Base-by-base conservation (phyloP, 2,797 vertebrate species). In the Heterohyrax brucei region DNA sequence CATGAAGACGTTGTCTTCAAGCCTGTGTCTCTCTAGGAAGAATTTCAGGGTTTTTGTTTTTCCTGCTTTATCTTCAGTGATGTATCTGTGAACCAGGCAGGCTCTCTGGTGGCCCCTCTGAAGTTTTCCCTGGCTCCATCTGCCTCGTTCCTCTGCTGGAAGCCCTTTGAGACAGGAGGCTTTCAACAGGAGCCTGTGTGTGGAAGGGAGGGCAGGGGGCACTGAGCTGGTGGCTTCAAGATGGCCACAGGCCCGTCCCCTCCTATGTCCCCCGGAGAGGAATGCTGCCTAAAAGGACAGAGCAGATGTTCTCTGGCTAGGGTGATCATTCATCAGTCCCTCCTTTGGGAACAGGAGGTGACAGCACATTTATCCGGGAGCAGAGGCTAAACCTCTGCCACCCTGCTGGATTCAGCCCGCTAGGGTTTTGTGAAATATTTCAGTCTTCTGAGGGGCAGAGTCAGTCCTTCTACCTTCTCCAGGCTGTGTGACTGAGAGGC, bases 301-400 rank as follows among this genome's bases (percentile, higher is more conserved):
- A 92, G 30, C 96, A 97, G 82, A 83, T 95, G 91, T 92, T 79
- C 61, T 89, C 78, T 39, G 78, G 94, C 66, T 28, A 26, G 86
- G 33, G 80, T 3, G 21, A 39, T 86, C 92, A 68, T 48, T 92
- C 92, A 77, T 28, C 79, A 92, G 87, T 28, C n/a, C 7, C 9
- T 87, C 80, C 90, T 56, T 82, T 50, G 91, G 88, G 92, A 59
- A 75, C 39, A 48, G 75, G 89, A 89, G 75, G 90, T 39, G 78
- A 94, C 89, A 39, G 75, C 87, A 28, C 61, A 79, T 87, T 72
- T 79, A 33, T 93, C 94, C 48, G 91, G n/a, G 77, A 91, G 77
- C 84, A 24, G 61, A 87, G 87, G 72, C 90, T 10, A 84, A 83
- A 68, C 68, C 30, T 44, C 56, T 10, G 87, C 56, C 80, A 9